phyloP scores from a whole-genome alignment of 2,797 vertebrate species.

The Lithobates sylvaticus region DNA sequence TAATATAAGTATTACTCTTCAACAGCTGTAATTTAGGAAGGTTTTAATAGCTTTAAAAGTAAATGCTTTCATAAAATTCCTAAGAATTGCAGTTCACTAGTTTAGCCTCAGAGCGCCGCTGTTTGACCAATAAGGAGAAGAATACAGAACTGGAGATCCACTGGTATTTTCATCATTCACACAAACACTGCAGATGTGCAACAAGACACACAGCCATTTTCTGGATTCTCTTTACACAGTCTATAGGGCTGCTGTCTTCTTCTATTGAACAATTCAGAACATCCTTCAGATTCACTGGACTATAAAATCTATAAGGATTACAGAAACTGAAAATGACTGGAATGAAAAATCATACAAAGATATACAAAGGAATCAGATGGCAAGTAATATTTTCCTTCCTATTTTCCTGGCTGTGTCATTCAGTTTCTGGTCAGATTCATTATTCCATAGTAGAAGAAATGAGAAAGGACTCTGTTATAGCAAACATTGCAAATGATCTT shows the following conservation, averaged over 20 bases:
- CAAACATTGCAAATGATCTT: slow-evolving; percentile 61
- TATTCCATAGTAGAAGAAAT: slow-evolving; percentile 62
- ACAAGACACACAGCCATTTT: not conserved
- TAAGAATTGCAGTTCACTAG: not conserved
- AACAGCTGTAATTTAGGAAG: too few relatives aligned
- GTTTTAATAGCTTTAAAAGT: too few relatives aligned
- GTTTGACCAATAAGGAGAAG: not conserved
- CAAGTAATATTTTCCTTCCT: slow-evolving; percentile 73
- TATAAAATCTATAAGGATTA: slow-evolving; percentile 1
- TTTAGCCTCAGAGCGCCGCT: not conserved
- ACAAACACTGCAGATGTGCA: not conserved
- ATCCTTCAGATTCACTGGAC: not conserved
- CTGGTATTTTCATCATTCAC: not conserved
- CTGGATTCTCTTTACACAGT: not conserved
- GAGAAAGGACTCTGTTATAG: slow-evolving; percentile 50
- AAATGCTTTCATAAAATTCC: not conserved
- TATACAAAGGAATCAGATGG: slow-evolving; percentile 56
- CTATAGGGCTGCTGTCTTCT: not conserved
- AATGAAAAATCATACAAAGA: not conserved
- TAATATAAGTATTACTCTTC: too few relatives aligned
- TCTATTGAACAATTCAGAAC: too few relatives aligned
- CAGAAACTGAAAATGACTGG: not conserved
- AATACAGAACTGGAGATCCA: not conserved
- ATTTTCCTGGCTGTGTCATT: slow-evolving; percentile 71
- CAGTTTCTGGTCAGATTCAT: slow-evolving; percentile 63